Evolutionary conservation across 35 echinoderm and acorn worm species (phyloP).

Genomic region (Diadema setosum): DNA sequence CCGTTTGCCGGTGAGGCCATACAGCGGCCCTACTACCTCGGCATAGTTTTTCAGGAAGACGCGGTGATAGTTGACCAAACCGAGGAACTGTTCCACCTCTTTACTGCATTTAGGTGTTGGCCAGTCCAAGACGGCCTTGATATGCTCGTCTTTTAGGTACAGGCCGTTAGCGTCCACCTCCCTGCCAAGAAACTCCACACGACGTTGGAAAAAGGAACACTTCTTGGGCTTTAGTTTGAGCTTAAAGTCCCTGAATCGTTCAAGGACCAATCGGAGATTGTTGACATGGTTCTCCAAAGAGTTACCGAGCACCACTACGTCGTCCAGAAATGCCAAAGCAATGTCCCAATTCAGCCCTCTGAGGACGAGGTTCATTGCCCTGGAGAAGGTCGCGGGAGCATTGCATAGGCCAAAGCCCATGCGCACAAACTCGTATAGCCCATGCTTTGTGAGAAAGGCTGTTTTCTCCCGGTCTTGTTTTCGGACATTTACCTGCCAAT

Average conservation of each 20-base stretch:
- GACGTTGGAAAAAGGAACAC: conserved; percentile 8
- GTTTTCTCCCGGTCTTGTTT: conserved; percentile 16
- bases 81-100: conserved; percentile 1
- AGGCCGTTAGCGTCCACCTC: not conserved
- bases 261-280: not conserved
- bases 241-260: not conserved
- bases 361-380: not conserved
- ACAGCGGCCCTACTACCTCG: not conserved
- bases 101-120: not conserved
- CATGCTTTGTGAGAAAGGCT: not conserved
- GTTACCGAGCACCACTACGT: conserved; percentile 11
- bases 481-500: conserved; percentile 20
- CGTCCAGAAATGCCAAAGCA: conserved; percentile 31
- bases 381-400: conserved; percentile 8
- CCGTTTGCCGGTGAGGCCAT: not conserved
- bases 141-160: not conserved
- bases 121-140: conserved; percentile 18
- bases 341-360: conserved; percentile 11
- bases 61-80: conserved; percentile 41
- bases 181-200: conserved; percentile 14
- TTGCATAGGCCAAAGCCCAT: not conserved
- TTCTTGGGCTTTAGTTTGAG: conserved; percentile 39
- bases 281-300: not conserved
- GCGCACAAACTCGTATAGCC: not conserved
- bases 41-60: conserved; percentile 40